These are phyloP conservation scores for Mustela nigripes DNA, from an alignment of 2,113 vertebrate genomes.

Conservation along the genomic window DNA sequence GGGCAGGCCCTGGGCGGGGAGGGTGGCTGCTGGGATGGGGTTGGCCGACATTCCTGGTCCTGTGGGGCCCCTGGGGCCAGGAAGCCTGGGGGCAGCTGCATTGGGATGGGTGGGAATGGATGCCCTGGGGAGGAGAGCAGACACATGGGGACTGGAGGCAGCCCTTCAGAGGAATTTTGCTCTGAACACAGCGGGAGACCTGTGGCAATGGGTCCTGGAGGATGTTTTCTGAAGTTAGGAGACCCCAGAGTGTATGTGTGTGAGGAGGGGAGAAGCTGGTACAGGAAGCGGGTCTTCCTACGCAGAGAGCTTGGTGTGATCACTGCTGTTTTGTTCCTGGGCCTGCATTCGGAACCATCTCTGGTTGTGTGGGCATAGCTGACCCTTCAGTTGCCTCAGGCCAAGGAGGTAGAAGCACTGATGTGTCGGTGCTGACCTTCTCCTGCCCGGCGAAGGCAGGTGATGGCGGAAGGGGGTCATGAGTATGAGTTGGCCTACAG, in stretches of 20 bases:
- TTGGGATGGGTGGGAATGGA: background rate
- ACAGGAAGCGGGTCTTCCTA: no score
- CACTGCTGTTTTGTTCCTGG: background rate
- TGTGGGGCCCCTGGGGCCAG: background rate
- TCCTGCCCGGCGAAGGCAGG: background rate
- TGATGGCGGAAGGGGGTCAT: background rate
- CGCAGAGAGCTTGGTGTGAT: background rate
- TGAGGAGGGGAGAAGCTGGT: background rate
- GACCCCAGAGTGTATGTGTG: background rate
- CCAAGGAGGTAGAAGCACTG: background rate
- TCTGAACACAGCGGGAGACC: background rate
- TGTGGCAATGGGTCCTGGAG: background rate
- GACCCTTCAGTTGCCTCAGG: background rate
- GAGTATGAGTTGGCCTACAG: background rate
- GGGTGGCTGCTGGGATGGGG: background rate
- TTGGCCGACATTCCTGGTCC: background rate
- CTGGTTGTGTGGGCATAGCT: background rate
- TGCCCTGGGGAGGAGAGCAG: no score
- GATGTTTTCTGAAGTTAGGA: background rate
- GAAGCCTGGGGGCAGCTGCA: no score
- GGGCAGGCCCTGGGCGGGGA: background rate
- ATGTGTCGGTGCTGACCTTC: rapidly evolving
- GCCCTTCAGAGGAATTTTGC: background rate
- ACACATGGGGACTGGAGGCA: no score
- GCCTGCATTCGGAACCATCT: background rate